Evolutionary conservation across 2,888 invertebrate species (phyloP).

Genomic region (Caradrina clavipalpis): DNA sequence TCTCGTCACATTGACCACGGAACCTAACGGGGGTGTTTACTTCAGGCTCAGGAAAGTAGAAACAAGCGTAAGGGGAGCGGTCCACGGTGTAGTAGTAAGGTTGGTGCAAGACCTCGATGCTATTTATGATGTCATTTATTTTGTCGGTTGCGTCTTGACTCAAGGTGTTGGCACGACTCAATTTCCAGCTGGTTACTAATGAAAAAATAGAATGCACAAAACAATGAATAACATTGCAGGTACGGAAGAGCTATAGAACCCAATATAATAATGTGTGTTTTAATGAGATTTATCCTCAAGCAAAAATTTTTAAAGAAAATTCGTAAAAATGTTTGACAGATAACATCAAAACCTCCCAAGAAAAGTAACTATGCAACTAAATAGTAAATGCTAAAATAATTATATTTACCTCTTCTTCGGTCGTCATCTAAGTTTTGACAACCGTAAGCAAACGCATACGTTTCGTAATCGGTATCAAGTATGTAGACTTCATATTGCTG

Average conservation of each 20-base stretch:
- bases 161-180: conserved; percentile 71
- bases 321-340: no score
- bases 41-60: conserved; percentile 61
- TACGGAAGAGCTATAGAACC: no score
- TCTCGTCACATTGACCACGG: conserved; percentile 57
- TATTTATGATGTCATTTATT: conserved; percentile 66
- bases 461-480: conserved; percentile 90
- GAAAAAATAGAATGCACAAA: neutral
- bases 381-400: neutral
- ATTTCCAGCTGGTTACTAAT: conserved; percentile 79
- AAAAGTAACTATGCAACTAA: no score
- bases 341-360: no score
- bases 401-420: conserved; percentile 78
- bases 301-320: no score
- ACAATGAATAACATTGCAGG: neutral
- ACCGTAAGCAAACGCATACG: conserved; percentile 91
- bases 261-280: no score
- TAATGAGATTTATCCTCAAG: no score
- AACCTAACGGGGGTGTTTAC: conserved; percentile 43
- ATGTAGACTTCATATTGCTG: conserved; percentile 1
- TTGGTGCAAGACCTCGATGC: conserved; percentile 68
- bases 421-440: conserved; percentile 86
- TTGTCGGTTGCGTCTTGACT: conserved; percentile 56
- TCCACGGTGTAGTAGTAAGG: conserved; percentile 68
- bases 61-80: conserved; percentile 65